Evolutionary conservation across 23 tunicate genomes (phyloP), one percentile per base, ranked within the genome.

Genomic region (Aplidium turbinatum): DNA sequence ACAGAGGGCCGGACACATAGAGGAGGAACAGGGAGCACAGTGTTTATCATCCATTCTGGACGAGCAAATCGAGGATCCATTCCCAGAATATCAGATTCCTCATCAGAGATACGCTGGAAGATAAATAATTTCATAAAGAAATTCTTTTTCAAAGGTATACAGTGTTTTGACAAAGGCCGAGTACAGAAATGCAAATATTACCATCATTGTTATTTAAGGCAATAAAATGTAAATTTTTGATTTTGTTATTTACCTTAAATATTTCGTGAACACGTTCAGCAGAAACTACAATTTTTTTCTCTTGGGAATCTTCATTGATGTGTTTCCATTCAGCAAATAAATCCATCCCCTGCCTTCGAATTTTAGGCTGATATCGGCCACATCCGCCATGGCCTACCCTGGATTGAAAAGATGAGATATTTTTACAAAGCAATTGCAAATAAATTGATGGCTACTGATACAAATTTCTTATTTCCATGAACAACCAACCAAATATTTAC

Each of bases 11-110:
- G 92, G 23, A 95, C 99, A 79, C 96, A 89, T 27, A 95, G 76
- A 2, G 99, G 99, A 21, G 99, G 89, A 47, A 95, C 99, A 13
- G 99, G 99, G 0, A 95, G 63, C 11, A 95, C 95, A 0, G 96
- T 89, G 40, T 89, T 78, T 20, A 95, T 84, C 99, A 95, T 95
- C 99, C 99, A 95, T 35, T 95, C 99, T 19, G 99, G 99, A 13
- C 99, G 54, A 33, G 96, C 96, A 84, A 82, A 89, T 21, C 85
- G 66, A 4, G 96, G 95, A 85, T 95, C 96, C 96, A 95, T 88
- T 54, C 99, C 99, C 25, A 95, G 57, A 33, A 95, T 95, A 42
- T 95, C 99, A 38, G 90, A 89, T 75, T 95, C 99, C 32, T 88
- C 99, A 55, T 95, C 96, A 2, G 96, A 87, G 30, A 95, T 88